These are phyloP conservation scores for Semibalanus balanoides DNA, from an alignment of 1,140 invertebrate genomes.

Conservation along the genomic window DNA sequence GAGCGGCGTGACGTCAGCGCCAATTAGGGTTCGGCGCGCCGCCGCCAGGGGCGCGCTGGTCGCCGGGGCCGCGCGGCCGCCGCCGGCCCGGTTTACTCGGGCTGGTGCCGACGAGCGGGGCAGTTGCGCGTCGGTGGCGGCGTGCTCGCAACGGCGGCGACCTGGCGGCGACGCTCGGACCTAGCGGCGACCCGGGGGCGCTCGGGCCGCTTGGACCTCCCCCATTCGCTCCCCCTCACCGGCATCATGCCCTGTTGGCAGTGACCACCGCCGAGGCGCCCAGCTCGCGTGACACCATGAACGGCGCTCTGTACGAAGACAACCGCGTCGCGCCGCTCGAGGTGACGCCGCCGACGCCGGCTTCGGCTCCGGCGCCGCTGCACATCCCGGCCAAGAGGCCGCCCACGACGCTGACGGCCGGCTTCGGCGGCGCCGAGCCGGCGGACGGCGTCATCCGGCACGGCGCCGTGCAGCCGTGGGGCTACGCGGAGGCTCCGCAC, in stretches of 20 bases:
- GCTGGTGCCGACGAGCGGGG: background rate
- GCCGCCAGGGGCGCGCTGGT: background rate
- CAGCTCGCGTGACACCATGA: conserved; percentile 20
- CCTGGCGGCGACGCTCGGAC: background rate
- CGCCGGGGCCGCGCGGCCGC: too few relatives aligned
- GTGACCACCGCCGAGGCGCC: background rate
- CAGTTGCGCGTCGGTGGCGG: background rate
- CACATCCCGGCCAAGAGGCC: conserved; percentile 69
- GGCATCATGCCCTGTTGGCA: background rate
- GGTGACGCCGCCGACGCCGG: conserved; percentile 31
- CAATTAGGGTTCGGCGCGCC: background rate
- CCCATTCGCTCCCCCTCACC: background rate
- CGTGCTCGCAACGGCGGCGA: background rate
- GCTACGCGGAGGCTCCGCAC: conserved; percentile 46
- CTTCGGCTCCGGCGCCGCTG: conserved; percentile 41
- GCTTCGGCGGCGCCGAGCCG: conserved; percentile 43
- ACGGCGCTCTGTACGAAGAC: conserved; percentile 24
- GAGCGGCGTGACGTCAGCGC: background rate
- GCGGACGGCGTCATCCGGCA: conserved; percentile 51
- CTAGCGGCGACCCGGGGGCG: too few relatives aligned
- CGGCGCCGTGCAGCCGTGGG: conserved; percentile 47
- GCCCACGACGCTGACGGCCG: conserved; percentile 39
- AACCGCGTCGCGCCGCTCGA: conserved; percentile 12
- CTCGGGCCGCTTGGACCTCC: background rate
- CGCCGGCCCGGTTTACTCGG: background rate